Conservation (phyloP, 23 tunicate species). For the Ciona savignyi region DNA sequence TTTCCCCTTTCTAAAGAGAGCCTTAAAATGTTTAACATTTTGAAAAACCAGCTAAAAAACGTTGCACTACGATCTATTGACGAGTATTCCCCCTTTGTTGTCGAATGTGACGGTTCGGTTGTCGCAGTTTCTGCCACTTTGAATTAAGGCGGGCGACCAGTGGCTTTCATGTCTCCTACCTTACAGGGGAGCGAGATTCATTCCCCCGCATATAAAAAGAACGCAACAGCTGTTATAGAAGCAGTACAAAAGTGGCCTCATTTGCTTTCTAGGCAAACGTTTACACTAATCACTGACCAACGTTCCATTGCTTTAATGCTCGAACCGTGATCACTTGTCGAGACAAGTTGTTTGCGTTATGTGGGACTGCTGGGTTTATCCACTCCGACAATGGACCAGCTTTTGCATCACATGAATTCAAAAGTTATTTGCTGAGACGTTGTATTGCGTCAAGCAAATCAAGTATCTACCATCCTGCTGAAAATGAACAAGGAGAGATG, state of each 20-base stretch:
- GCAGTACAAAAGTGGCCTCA: constrained; percentile 15
- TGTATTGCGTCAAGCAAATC: no score
- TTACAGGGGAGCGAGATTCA: constrained; percentile 1
- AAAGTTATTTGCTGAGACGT: no score
- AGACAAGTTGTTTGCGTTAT: background rate
- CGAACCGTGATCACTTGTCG: constrained; percentile 5
- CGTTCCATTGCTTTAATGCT: background rate
- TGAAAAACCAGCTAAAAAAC: background rate
- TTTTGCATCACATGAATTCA: no score
- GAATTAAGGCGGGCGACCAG: constrained; percentile 12
- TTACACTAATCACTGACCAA: no score
- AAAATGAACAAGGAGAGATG: no score
- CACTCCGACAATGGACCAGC: no score
- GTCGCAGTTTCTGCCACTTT: constrained; percentile 10
- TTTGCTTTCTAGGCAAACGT: no score
- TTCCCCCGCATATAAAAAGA: constrained; percentile 4
- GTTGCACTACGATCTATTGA: background rate
- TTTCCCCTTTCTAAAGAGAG: constrained; percentile 3
- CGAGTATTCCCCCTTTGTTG: constrained; percentile 9
- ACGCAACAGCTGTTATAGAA: constrained; percentile 17
- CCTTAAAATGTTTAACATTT: background rate
- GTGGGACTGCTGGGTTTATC: constrained; percentile 5
- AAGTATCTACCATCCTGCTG: no score
- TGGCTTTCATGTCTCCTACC: no score
- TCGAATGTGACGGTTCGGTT: constrained; percentile 10